Evolutionary conservation across 2,888 invertebrate species (phyloP), one percentile per base, ranked within the genome.

Genomic region (Acanthococcus lagerstroemiae): DNA sequence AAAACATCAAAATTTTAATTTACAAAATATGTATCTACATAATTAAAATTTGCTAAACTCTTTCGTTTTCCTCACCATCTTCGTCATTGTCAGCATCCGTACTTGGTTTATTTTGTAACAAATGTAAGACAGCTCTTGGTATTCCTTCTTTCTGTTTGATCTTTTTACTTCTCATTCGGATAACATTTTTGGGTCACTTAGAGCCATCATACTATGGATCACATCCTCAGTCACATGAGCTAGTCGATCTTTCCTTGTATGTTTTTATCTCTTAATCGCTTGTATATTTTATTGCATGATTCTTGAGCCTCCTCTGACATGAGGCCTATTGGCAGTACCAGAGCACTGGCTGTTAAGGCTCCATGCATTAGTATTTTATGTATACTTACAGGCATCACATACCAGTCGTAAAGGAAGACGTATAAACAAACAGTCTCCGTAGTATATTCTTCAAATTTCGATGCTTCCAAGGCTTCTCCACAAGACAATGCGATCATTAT

Each of bases 221-320:
- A 37, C 12, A 37, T 37, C 37, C n/a, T 37, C 37, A 37, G 37
- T 37, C 12, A n/a, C n/a, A 15, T 37, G n/a, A n/a, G 12, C 37
- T 37, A 15, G n/a, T 37, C 12, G 37, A 9, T 37, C 12, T 9
- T 15, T 37, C n/a, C n/a, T 9, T n/a, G 37, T n/a, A n/a, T 37
- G 37, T 37, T 9, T n/a, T n/a, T 37, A 9, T 37, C 37, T 37
- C 37, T 9, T 37, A 37, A 15, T 37, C 37, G 37, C 17, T 48
- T 48, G 17, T 48, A 55, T 26, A 26, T 27, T 27, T 55, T 26
- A 26, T 55, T 55, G n/a, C 55, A 12, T 17, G 55, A 25, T 55
- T 55, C 55, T 55, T 55, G 26, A 17, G 55, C 55, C 30, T 55
- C 55, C 17, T 55, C 55, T 17, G 55, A 27, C 7, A 55, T 25